phyloP scores from a whole-genome alignment of 2,888 invertebrate genomes.

The Drosophila greeni region DNA sequence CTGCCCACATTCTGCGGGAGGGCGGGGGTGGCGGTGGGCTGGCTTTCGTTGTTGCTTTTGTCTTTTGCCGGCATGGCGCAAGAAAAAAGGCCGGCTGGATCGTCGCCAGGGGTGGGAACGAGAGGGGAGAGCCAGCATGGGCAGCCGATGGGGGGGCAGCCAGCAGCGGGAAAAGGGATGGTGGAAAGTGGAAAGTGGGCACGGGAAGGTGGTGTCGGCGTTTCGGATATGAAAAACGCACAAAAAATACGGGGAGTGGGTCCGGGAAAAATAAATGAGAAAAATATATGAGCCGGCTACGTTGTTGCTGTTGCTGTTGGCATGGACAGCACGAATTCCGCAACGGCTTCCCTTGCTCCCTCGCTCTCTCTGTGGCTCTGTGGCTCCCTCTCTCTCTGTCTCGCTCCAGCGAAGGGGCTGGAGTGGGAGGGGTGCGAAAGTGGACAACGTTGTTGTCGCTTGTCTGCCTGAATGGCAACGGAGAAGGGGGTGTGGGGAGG shows the following conservation, averaged over 20 bases:
- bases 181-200: constrained; percentile 6
- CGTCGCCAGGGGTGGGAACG: constrained; percentile 41
- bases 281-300: constrained; percentile 73
- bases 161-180: constrained; percentile 11
- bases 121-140: constrained; percentile 12
- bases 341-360: constrained; percentile 25
- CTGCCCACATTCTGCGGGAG: constrained; percentile 19
- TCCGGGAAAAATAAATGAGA: constrained; percentile 74
- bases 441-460: constrained; percentile 73
- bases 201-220: constrained; percentile 64
- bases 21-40: constrained; percentile 8
- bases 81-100: constrained; percentile 68
- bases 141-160: constrained; percentile 10
- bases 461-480: constrained; percentile 49
- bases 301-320: constrained; percentile 71
- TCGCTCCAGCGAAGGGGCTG: constrained; percentile 15
- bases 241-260: constrained; percentile 64
- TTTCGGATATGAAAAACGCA: constrained; percentile 77
- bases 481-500: not conserved
- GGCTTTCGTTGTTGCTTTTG: constrained; percentile 56
- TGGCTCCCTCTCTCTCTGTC: constrained; percentile 14
- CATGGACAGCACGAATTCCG: constrained; percentile 54
- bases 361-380: constrained; percentile 21
- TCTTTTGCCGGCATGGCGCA: constrained; percentile 68
- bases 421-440: constrained; percentile 56